Evolutionary conservation across 1,140 invertebrate genomes (phyloP), one percentile per base, ranked within the genome.

Genomic region (Drusus annulatus): DNA sequence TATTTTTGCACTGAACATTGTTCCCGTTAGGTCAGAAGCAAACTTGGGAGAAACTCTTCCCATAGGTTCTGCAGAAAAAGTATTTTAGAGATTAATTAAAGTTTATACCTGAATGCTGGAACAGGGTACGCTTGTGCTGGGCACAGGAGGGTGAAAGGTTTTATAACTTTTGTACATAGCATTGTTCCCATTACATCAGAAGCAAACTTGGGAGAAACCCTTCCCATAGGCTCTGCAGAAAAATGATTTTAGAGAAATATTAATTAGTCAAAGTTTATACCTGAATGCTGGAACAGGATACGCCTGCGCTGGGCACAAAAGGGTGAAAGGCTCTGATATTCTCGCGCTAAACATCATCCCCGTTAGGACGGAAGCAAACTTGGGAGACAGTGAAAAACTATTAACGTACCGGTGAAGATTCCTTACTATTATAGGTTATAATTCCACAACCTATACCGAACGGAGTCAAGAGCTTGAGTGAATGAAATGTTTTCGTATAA

Each of bases 71-170:
- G 90, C 85, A 85, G 82, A 86, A 85, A 86, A 83, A 28, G 19
- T n/a, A 52, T 36, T 76, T 79, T 45, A 69, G 25, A 45, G 10
- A 65, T 31, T n/a, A 21, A 65, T 25, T 7, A 65, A 65, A 31
- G 16, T n/a, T 65, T 56, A 56, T 89, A 92, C 91, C 91, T 92
- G 87, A 90, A 91, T 76, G 87, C 84, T 74, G 92, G 91, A 52
- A 91, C 90, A 62, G 93, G 93, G 86, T 90, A 93, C 25, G 91
- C 93, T 87, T 94, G 93, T 78, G 93, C 93, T 25, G 92, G 91
- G 86, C 94, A 95, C 31, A 93, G 88, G 3, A 96, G 88, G 80
- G 93, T 92, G 85, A 93, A 92, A 85, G 92, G 91, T 85, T 92
- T 93, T 86, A 92, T 90, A 81, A 91, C 93, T 87, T 89, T 88